These are phyloP conservation scores for Halocynthia aurantium DNA, from an alignment of 23 tunicate genomes.

Conservation along the genomic window DNA sequence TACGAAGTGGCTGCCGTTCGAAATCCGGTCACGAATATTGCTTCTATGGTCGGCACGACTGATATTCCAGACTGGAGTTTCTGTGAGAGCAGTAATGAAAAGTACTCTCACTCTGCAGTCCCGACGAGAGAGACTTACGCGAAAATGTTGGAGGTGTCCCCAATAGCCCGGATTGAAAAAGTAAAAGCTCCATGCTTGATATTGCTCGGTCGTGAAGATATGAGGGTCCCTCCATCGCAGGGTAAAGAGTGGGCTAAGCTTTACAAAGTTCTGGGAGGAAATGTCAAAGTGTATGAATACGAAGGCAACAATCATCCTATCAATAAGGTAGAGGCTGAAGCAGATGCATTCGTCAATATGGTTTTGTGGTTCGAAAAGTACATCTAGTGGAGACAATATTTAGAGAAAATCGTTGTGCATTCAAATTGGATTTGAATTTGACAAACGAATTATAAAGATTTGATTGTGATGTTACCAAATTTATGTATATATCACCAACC, in stretches of 20 bases:
- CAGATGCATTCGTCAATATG: constrained; percentile 75
- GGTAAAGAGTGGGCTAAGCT: constrained; percentile 39
- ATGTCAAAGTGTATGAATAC: constrained; percentile 37
- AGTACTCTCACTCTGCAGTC: constrained; percentile 13
- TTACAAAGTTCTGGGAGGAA: constrained; percentile 37
- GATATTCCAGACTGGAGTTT: constrained; percentile 80
- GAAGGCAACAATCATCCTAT: constrained; percentile 64
- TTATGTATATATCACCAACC: too few species aligned
- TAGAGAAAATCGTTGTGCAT: not conserved
- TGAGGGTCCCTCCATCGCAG: constrained; percentile 77
- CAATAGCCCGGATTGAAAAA: constrained; percentile 29
- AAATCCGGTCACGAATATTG: constrained; percentile 80
- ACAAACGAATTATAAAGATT: too few species aligned
- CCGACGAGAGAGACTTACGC: constrained; percentile 14
- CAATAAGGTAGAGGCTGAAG: constrained; percentile 51
- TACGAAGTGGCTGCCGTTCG: constrained; percentile 58
- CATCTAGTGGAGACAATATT: constrained; percentile 2
- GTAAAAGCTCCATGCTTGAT: constrained; percentile 71
- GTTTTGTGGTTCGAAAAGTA: constrained; percentile 62
- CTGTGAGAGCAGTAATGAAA: constrained; percentile 31
- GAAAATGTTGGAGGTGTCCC: constrained; percentile 49
- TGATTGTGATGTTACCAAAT: too few species aligned
- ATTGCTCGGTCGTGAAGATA: constrained; percentile 57
- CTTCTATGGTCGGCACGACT: constrained; percentile 28
- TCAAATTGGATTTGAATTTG: not conserved